Evolutionary conservation across 2,888 invertebrate genomes (phyloP).

Genomic region (Tachystola acroxantha): DNA sequence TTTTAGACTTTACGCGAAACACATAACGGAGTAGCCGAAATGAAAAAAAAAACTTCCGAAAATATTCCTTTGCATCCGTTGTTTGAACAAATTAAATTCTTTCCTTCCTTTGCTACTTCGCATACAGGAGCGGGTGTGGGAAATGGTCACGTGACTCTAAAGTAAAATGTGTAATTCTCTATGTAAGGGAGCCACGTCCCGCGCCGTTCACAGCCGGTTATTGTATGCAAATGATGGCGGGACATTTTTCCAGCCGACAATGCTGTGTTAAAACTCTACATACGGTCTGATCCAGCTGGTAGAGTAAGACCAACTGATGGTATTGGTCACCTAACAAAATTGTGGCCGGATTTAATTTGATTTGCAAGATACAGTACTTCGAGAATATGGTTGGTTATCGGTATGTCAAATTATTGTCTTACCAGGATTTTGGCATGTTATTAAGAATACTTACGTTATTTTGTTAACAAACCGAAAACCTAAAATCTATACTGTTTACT

Average conservation of each 20-base stretch:
- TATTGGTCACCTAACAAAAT: too few species aligned
- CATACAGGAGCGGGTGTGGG: slow-evolving; percentile 37
- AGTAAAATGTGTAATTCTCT: slow-evolving; percentile 38
- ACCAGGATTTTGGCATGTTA: too few species aligned
- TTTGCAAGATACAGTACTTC: too few species aligned
- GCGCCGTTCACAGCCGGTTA: slow-evolving; percentile 55
- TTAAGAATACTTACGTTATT: too few species aligned
- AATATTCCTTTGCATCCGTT: slow-evolving; percentile 22
- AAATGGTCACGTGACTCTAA: slow-evolving; percentile 53
- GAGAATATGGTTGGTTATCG: too few species aligned
- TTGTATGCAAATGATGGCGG: slow-evolving; percentile 66
- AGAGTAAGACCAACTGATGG: too few species aligned
- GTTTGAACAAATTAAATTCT: slow-evolving; percentile 35
- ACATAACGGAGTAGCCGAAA: neutral
- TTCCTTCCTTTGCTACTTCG: slow-evolving; percentile 31
- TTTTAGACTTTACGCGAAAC: too few species aligned
- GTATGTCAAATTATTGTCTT: too few species aligned
- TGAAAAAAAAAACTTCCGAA: slow-evolving; percentile 10
- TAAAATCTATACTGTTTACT: too few species aligned
- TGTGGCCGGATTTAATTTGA: too few species aligned
- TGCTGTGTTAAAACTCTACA: slow-evolving; percentile 1
- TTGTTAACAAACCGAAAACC: too few species aligned
- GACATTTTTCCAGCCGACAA: slow-evolving; percentile 46
- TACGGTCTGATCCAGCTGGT: neutral
- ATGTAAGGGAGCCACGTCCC: slow-evolving; percentile 33